Base-by-base conservation (phyloP, 2,888 invertebrate genomes). In the Dusona sp. region DNA sequence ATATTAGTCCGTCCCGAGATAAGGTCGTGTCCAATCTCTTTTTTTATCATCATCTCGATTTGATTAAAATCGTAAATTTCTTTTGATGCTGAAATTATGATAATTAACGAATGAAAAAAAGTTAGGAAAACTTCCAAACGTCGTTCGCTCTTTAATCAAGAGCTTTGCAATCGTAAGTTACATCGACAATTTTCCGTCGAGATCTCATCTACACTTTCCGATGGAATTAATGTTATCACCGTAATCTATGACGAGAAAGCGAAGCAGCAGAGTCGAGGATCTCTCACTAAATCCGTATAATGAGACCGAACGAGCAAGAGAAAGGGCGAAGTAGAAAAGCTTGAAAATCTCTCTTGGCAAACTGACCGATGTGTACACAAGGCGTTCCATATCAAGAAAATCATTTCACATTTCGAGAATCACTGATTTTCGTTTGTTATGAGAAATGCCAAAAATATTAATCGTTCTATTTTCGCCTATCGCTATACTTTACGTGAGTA, bases 211-310 rank as follows among this genome's bases (percentile, higher is more conserved):
- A 74, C 36, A 68, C 38, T 77, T 67, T 73, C 73, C 78, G 78
- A 79, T 68, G 42, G 79, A 84, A 75, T 79, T 84, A 81, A 79
- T 79, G 84, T 78, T 82, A 84, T 85, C 74, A 74, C 74, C 85
- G 82, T 85, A 82, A 85, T 85, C 85, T 85, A 61, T 42, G 85
- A 68, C 57, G 73, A 87, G 78, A 38, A 61, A 68, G 68, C 54
- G 68, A 45, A 42, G 45, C 29, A 51, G n/a, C 33, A 67, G 33
- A 29, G 57, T 54, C 45, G 54, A 75, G 68, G 57, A 57, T 61
- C 61, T 33, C 68, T 48, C 79, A 65, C 57, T 38, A 70, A 87
- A 82, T 87, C 84, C 84, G 70, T 84, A 84, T 84, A 84, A 84
- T 84, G 86, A 84, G 86, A 82, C 73, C 51, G 68, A 79, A 75